These are phyloP conservation scores for Lycaena phlaeas DNA, from an alignment of 2,888 invertebrate genomes.

Conservation along the genomic window DNA sequence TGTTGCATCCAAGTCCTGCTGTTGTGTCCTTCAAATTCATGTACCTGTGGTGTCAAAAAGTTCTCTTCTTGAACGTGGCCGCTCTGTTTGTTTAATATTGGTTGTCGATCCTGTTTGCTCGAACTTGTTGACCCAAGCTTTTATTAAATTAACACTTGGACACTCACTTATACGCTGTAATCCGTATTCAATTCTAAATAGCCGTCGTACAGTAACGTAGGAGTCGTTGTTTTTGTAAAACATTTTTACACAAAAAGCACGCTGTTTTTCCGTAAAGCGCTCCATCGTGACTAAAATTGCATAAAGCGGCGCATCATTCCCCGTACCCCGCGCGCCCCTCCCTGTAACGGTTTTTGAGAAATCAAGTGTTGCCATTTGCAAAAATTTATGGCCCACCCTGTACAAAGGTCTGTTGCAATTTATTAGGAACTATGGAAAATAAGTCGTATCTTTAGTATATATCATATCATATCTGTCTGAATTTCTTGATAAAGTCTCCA, in stretches of 20 bases:
- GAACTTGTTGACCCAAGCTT: slow-evolving; percentile 14
- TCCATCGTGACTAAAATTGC: slow-evolving; percentile 18
- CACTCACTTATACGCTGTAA: slow-evolving; percentile 15
- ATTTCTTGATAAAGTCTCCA: slow-evolving; percentile 16
- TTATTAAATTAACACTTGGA: slow-evolving; percentile 12
- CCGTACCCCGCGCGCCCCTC: not conserved
- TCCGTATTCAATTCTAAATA: slow-evolving; percentile 19
- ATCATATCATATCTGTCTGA: slow-evolving; percentile 6
- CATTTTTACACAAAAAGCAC: slow-evolving; percentile 11
- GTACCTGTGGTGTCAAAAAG: slow-evolving; percentile 15
- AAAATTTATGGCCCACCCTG: no score
- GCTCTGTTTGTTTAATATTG: slow-evolving; percentile 17
- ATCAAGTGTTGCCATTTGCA: not conserved
- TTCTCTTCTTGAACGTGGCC: no score
- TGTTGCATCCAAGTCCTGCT: slow-evolving; percentile 16
- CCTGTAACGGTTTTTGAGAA: not conserved
- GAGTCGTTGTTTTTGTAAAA: no score
- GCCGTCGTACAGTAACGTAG: slow-evolving; percentile 18
- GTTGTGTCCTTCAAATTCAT: slow-evolving; percentile 16
- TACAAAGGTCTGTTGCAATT: no score
- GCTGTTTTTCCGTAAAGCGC: slow-evolving; percentile 15
- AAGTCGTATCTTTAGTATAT: not conserved
- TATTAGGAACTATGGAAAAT: not conserved
- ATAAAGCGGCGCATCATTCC: slow-evolving; percentile 10
- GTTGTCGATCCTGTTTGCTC: slow-evolving; percentile 20